Evolutionary conservation across 2,888 invertebrate genomes (phyloP), one percentile per base, ranked within the genome.

Genomic region (Drymonia ruficornis): DNA sequence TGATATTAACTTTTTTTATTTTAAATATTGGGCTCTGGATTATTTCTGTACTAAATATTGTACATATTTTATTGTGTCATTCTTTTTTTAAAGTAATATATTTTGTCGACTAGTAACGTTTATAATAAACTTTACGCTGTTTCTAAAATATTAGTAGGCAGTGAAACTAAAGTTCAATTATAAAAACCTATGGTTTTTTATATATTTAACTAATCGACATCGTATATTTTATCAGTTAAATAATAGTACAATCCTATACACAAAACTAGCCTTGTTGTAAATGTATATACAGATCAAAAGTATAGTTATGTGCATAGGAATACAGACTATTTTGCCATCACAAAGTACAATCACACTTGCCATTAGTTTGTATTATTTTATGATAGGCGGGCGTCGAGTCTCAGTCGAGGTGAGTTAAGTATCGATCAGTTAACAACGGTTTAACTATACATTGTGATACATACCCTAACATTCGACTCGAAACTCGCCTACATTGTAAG

Each of bases 261-360:
- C 31, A 31, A 11, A 31, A 11, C 31, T 8, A 31, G 3, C 12
- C 23, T 11, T 31, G 11, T 31, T 31, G 31, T 11, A 31, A 11
- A 31, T 31, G 31, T 2, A 31, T 31, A 11, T 11, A 31, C 31
- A 31, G 31, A 3, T 31, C 31, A 31, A 31, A 11, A 31, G 12
- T 31, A 16, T 36, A 36, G n/a, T 36, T 36, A n/a, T 36, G 36
- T 36, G n/a, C 36, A 36, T 36, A n/a, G 36, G n/a, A 4, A 36
- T 36, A 36, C n/a, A 36, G 36, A 13, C n/a, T 36, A 13, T 36
- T 28, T 53, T 67, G 55, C 67, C 59, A 48, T 67, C 38, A 43
- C 1, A 1, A 23, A 56, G 69, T 68, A 56, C 65, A 63, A 57
- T 9, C 53, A 51, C 16, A 43, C 19, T 53, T 54, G 54, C 71